Conservation (phyloP, 2,113 vertebrate species). For the Centropus unirufus region DNA sequence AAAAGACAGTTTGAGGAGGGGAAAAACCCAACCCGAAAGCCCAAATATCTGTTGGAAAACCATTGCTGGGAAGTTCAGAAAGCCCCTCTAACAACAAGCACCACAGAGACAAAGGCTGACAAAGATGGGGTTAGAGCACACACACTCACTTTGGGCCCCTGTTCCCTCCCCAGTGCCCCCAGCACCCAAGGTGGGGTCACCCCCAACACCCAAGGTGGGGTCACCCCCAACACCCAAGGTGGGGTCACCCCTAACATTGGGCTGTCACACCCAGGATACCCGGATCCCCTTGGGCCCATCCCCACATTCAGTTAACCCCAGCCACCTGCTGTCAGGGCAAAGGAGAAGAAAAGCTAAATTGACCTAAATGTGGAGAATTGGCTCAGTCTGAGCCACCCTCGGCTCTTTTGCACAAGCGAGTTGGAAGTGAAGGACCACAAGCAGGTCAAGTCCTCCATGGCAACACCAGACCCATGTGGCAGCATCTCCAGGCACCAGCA, state of each 20-base stretch:
- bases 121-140: neutral
- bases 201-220: no score
- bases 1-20: fast-evolving
- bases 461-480: fast-evolving
- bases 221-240: no score
- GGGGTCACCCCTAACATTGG: neutral
- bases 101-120: neutral
- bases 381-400: no score
- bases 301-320: no score
- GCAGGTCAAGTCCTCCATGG: neutral
- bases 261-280: neutral
- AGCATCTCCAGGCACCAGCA: neutral
- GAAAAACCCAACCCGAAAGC: neutral
- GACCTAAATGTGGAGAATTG: neutral
- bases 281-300: fast-evolving
- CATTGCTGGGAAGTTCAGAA: neutral
- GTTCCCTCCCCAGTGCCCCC: no score
- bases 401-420: neutral
- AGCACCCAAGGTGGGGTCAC: neutral
- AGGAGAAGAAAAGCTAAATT: neutral
- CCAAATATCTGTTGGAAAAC: neutral
- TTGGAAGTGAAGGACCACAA: fast-evolving
- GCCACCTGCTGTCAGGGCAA: fast-evolving
- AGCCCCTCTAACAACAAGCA: neutral
- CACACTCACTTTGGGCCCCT: neutral